Percentiles rank a stretch among this genome's conserved stretches.
phyloP scores from a whole-genome alignment of 1,140 invertebrate species.

The Sipha flava region DNA sequence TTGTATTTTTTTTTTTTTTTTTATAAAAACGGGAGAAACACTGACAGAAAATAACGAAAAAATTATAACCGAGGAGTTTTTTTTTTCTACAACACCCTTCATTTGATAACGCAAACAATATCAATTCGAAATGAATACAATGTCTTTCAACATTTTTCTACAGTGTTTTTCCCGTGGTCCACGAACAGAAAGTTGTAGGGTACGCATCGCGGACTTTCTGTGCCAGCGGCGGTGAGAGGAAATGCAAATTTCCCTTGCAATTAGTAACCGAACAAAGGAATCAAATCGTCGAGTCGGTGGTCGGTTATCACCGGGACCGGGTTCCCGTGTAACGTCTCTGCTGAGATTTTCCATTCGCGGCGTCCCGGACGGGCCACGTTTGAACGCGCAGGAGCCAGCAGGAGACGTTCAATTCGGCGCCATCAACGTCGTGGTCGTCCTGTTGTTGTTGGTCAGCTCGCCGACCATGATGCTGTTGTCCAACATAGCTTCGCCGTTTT shows the following conservation, averaged over 20 bases:
- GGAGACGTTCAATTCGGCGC: background rate
- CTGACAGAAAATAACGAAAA: background rate
- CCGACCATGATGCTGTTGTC: background rate
- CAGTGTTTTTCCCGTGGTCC: background rate
- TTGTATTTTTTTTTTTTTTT: background rate
- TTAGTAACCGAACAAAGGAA: background rate
- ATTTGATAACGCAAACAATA: background rate
- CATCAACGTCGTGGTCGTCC: conserved; percentile 6
- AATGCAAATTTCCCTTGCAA: background rate
- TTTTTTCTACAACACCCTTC: background rate
- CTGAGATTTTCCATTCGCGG: too few relatives aligned
- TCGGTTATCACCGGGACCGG: too few relatives aligned
- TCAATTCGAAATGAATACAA: background rate
- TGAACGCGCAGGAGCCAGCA: background rate
- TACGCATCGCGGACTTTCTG: too few relatives aligned
- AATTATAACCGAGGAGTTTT: background rate
- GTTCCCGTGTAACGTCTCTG: too few relatives aligned
- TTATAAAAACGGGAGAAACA: background rate
- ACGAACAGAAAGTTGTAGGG: too few relatives aligned
- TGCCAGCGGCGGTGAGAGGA: too few relatives aligned
- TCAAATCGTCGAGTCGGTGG: background rate
- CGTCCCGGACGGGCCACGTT: too few relatives aligned
- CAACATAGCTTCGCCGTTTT: background rate
- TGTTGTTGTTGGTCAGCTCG: conserved; percentile 11
- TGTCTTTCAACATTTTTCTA: background rate